These are phyloP conservation scores for Podarcis cretensis DNA, from an alignment of 2,113 vertebrate genomes.

Conservation along the genomic window DNA sequence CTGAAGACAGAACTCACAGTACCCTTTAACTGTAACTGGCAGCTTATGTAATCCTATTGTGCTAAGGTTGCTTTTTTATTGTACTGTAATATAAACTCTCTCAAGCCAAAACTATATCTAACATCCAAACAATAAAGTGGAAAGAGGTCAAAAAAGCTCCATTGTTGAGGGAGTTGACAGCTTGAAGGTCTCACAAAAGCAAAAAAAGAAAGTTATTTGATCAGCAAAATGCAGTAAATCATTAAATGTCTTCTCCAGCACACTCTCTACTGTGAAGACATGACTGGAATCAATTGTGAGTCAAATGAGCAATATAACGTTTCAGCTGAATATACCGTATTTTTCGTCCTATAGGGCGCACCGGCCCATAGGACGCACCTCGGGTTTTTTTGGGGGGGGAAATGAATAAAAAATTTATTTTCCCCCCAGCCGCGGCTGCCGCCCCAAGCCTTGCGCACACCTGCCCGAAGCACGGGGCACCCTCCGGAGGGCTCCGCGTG, in stretches of 20 bases:
- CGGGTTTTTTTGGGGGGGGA: too few relatives aligned
- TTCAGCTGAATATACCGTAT: neutral
- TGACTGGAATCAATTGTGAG: neutral
- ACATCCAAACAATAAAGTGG: neutral
- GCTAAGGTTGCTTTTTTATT: neutral
- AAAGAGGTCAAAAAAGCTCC: neutral
- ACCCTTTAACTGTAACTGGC: neutral
- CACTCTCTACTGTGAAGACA: neutral
- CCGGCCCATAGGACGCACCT: too few relatives aligned
- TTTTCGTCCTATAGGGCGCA: too few relatives aligned
- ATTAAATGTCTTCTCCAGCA: neutral
- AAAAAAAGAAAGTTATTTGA: slow-evolving; percentile 6
- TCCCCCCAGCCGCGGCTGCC: too few relatives aligned
- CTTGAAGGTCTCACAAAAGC: neutral
- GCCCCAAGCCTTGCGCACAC: too few relatives aligned
- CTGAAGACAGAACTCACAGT: neutral
- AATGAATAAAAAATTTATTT: too few relatives aligned
- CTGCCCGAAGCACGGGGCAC: too few relatives aligned
- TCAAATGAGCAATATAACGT: slow-evolving; percentile 23
- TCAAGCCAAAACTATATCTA: neutral
- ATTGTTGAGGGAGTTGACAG: neutral
- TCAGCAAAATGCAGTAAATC: slow-evolving; percentile 5
- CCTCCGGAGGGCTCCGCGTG: too few relatives aligned
- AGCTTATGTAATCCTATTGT: neutral
- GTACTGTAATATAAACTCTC: neutral